Evolutionary conservation across 2,797 vertebrate genomes (phyloP).

Genomic region (Sebastolobus altivelis): DNA sequence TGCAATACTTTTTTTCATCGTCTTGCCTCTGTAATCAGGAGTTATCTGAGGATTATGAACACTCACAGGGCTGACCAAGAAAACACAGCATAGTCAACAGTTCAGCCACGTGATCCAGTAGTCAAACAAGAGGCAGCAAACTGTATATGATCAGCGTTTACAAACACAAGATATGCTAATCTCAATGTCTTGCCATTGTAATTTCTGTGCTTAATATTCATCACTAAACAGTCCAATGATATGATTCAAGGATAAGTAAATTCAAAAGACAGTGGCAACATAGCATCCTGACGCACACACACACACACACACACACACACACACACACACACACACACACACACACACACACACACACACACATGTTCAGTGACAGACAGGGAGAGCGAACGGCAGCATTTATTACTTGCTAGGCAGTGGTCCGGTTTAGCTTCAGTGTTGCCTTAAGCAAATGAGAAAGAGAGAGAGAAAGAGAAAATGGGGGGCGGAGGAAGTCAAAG

Average conservation of each 20-base stretch:
- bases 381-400: conserved; percentile 39
- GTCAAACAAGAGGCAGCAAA: not conserved
- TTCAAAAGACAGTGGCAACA: conserved; percentile 1
- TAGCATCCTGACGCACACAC: conserved; percentile 1
- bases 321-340: no score
- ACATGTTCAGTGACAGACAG: conserved; percentile 8
- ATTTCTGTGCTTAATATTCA: conserved; percentile 7
- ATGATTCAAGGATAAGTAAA: conserved; percentile 11
- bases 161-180: not conserved
- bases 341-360: no score
- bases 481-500: conserved; percentile 52
- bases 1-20: not conserved
- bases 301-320: not conserved
- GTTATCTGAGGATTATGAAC: not conserved
- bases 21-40: not conserved
- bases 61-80: not conserved
- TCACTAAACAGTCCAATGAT: conserved; percentile 3
- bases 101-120: not conserved
- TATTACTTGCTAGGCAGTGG: conserved; percentile 47
- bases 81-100: not conserved
- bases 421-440: conserved; percentile 36
- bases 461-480: conserved; percentile 32
- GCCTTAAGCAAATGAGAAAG: conserved; percentile 53
- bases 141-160: not conserved
- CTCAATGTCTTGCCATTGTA: not conserved